Evolutionary conservation across 2,888 invertebrate genomes (phyloP), one percentile per base, ranked within the genome.

Genomic region (Pammene fasciana): DNA sequence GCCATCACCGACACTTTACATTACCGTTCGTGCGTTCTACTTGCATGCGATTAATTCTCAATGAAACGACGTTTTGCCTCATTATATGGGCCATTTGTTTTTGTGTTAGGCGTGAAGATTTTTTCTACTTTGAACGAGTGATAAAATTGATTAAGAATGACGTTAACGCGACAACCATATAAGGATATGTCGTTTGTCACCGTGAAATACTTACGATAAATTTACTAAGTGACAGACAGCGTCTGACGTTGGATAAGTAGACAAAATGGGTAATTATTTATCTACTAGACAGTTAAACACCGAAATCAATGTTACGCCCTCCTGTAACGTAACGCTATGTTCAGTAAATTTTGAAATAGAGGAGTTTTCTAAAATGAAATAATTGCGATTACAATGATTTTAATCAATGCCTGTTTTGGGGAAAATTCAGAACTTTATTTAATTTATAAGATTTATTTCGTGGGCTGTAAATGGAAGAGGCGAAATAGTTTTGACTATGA

Each of bases 21-120:
- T 2, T 18, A 57, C 41, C 43, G 18, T 50, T 36, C 16, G 36
- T 7, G 16, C 4, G 36, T 26, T 16, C 36, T 34, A 45, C 16
- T 61, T 48, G 3, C 60, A 60, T 50, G 61, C 50, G 38, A 62
- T 62, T 62, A 62, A 48, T 50, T 62, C 48, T 41, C 50, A 62
- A 62, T 62, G 61, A 7, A 62, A 62, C 18, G n/a, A 46, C 45
- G 9, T 26, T 62, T 50, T 62, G 18, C 18, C 18, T 62, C 61
- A 50, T 62, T 50, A 50, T 41, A 38, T 48, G 60, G 46, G 38
- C 36, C 16, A 62, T 50, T 61, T 13, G 48, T 61, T 61, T 48
- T 6, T 10, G 10, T 59, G 8, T 16, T 38, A 36, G 4, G 43
- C 13, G 10, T 18, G 13, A 43, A 9, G 16, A 36, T 6, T 41